Evolutionary conservation across 2,797 vertebrate species (phyloP).

Genomic region (Halcyon smyrnensis): DNA sequence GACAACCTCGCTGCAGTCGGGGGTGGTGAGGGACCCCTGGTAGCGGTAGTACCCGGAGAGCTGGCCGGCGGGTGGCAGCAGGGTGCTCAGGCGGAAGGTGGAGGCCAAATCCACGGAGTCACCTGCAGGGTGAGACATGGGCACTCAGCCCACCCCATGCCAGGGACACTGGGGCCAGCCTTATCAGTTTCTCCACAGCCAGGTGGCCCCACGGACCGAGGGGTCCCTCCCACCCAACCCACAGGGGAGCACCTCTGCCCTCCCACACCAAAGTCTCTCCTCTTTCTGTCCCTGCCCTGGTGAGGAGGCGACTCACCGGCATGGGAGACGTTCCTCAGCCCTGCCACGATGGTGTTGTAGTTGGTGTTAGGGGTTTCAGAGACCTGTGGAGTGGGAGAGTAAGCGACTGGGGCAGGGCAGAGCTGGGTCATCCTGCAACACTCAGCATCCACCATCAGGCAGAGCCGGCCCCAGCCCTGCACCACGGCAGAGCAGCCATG

Average conservation of each 20-base stretch:
- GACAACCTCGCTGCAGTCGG: constrained; percentile 82
- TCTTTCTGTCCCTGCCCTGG: fast-evolving
- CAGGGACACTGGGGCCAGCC: fast-evolving
- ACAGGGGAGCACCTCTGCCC: fast-evolving
- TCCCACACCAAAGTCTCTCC: not conserved
- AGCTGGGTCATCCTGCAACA: not conserved
- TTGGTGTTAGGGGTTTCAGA: constrained; percentile 82
- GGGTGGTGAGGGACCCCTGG: constrained; percentile 88
- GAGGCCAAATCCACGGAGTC: constrained; percentile 39
- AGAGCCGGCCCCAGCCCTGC: not conserved
- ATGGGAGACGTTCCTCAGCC: constrained; percentile 79
- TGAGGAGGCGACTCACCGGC: not conserved
- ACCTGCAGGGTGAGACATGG: not conserved
- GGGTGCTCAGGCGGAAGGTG: constrained; percentile 83
- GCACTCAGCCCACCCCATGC: fast-evolving
- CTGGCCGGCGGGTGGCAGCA: constrained; percentile 73
- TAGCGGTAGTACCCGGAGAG: constrained; percentile 86
- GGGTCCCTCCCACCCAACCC: fast-evolving
- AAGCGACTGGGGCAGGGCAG: not conserved
- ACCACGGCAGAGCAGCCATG: not conserved
- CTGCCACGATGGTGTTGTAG: constrained; percentile 82
- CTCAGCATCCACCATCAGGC: not conserved
- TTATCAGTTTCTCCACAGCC: not conserved
- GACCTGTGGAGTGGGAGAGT: constrained; percentile 70
- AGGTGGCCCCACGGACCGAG: not conserved